Percentiles rank a stretch among this genome's conserved stretches.
Conservation (phyloP, 2,888 invertebrate genomes). For the Nephrocerus scutellatus region DNA sequence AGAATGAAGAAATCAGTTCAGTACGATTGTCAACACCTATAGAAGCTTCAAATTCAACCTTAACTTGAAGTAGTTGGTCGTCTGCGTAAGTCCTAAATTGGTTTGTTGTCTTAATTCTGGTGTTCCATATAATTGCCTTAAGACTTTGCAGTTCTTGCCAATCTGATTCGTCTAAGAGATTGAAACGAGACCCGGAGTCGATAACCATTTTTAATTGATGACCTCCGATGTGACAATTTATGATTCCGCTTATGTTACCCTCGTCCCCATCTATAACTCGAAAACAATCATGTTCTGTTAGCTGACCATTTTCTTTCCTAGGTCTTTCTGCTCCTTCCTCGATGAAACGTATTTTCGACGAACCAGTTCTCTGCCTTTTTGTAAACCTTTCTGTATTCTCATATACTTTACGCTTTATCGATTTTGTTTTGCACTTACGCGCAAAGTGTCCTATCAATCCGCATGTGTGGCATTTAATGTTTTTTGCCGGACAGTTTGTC, state of each 20-base stretch:
- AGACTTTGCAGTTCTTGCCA: constrained; percentile 8
- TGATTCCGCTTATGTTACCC: too few relatives aligned
- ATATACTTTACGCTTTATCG: too few relatives aligned
- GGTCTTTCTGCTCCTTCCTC: constrained; percentile 2
- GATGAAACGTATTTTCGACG: too few relatives aligned
- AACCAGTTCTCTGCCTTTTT: constrained; percentile 1
- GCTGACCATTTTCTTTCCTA: too few relatives aligned
- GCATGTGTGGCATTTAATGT: constrained; percentile 10
- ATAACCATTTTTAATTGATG: too few relatives aligned
- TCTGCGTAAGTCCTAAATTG: constrained; percentile 18
- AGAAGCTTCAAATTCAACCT: constrained; percentile 15
- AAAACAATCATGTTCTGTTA: too few relatives aligned
- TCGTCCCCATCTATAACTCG: too few relatives aligned
- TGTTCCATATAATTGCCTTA: constrained; percentile 12
- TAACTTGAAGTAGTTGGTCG: constrained; percentile 10
- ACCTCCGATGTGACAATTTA: too few relatives aligned
- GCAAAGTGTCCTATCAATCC: too few relatives aligned
- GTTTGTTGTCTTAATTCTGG: constrained; percentile 14
- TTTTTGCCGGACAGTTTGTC: too few relatives aligned
- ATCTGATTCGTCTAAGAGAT: constrained; percentile 14
- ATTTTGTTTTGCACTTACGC: too few relatives aligned
- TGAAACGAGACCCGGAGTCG: constrained; percentile 17
- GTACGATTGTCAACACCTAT: constrained; percentile 1
- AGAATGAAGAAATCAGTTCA: constrained; percentile 15
- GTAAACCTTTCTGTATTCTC: too few relatives aligned